phyloP scores from a whole-genome alignment of 2,113 vertebrate genomes.

The Scatophagus argus region DNA sequence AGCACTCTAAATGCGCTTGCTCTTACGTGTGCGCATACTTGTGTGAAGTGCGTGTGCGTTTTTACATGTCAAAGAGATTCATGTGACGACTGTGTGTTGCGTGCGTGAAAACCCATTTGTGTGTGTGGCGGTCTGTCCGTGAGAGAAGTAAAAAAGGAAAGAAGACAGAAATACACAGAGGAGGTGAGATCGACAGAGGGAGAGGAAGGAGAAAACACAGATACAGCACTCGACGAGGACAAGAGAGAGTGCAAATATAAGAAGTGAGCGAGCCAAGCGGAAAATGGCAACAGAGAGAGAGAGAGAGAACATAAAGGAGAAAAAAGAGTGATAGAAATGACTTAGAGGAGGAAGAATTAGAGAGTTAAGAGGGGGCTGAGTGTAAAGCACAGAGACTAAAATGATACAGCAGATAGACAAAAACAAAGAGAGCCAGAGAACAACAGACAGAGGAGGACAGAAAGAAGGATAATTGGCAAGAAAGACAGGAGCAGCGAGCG shows the following conservation, averaged over 20 bases:
- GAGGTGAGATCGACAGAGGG: constrained; percentile 25
- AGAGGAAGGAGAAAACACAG: constrained; percentile 42
- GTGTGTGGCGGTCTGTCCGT: neutral
- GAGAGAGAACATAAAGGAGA: constrained; percentile 31
- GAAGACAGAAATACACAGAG: constrained; percentile 34
- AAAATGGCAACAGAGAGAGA: constrained; percentile 52
- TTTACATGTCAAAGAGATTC: constrained; percentile 43
- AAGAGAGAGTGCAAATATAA: constrained; percentile 38
- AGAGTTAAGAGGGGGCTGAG: constrained; percentile 10
- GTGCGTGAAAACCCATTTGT: neutral
- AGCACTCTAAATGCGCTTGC: too few relatives aligned
- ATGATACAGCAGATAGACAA: constrained; percentile 28
- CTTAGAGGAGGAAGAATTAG: constrained; percentile 35
- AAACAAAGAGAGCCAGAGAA: constrained; percentile 17
- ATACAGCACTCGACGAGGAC: constrained; percentile 29
- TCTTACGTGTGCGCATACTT: constrained; percentile 15
- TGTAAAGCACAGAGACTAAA: constrained; percentile 31
- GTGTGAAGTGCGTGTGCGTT: constrained; percentile 20
- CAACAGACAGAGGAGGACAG: neutral
- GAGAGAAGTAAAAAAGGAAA: constrained; percentile 31
- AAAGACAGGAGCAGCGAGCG: constrained; percentile 10
- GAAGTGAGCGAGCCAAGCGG: constrained; percentile 49
- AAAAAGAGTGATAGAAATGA: constrained; percentile 53
- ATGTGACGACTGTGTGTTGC: neutral
- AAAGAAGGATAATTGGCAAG: constrained; percentile 31